These are phyloP conservation scores for Drosophila punjabiensis DNA, from an alignment of 1,140 invertebrate genomes.

Conservation along the genomic window DNA sequence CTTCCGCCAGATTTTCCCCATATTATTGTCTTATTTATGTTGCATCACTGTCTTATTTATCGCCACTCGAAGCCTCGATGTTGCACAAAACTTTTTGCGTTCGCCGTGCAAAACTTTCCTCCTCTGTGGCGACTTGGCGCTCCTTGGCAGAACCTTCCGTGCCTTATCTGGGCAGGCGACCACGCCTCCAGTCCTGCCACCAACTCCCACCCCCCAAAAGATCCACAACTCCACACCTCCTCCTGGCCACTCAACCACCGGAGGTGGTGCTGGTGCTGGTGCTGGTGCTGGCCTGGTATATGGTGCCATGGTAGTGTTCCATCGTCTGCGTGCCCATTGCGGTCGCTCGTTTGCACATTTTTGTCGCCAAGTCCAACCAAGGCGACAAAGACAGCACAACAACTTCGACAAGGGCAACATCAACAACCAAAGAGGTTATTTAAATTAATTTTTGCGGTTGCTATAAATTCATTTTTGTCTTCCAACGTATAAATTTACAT, in stretches of 20 bases:
- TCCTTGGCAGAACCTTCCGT: constrained; percentile 15
- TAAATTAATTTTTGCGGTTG: constrained; percentile 76
- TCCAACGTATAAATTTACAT: constrained; percentile 21
- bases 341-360: constrained; percentile 19
- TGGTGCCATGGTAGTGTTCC: background rate
- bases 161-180: constrained; percentile 35
- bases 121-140: constrained; percentile 4
- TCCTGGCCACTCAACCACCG: background rate
- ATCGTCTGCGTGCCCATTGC: constrained; percentile 19
- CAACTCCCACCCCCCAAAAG: background rate
- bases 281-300: too few relatives aligned
- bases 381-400: constrained; percentile 16
- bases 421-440: constrained; percentile 62
- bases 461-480: constrained; percentile 57
- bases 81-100: constrained; percentile 38
- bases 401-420: constrained; percentile 22
- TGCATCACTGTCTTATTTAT: constrained; percentile 70
- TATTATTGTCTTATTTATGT: constrained; percentile 76
- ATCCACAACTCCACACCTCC: background rate
- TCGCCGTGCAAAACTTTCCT: constrained; percentile 23
- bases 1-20: constrained; percentile 45
- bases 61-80: constrained; percentile 33
- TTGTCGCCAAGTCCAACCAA: constrained; percentile 29
- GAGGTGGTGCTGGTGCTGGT: background rate
- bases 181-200: constrained; percentile 14